A percentile compares a stretch with the other conserved stretches of the same genome.
phyloP scores from a whole-genome alignment of 2,888 invertebrate genomes.

The Bombyx huttoni region DNA sequence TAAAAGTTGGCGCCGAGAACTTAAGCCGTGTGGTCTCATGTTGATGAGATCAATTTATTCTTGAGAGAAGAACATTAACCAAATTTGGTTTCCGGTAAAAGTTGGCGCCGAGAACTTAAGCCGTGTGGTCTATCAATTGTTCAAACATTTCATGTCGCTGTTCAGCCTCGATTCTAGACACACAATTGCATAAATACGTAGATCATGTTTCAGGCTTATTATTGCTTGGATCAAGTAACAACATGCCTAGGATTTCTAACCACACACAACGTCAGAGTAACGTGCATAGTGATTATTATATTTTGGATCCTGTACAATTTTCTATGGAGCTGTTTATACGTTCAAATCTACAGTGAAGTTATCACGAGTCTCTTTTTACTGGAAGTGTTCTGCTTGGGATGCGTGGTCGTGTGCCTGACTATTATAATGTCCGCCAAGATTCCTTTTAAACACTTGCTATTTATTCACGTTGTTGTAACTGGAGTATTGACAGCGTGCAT shows the following conservation, averaged over 20 bases:
- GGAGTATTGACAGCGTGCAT: slow-evolving; percentile 27
- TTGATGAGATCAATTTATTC: no score
- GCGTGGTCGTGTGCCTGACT: slow-evolving; percentile 28
- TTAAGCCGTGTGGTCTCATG: no score
- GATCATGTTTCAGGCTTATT: slow-evolving; percentile 43
- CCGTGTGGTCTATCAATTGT: no score
- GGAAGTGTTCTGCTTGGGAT: slow-evolving; percentile 26
- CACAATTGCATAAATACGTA: no score
- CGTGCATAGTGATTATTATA: slow-evolving; percentile 19
- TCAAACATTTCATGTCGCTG: no score
- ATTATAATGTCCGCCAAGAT: slow-evolving; percentile 28
- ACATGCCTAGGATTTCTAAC: slow-evolving; percentile 39
- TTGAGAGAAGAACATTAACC: no score
- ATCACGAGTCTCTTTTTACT: slow-evolving; percentile 17
- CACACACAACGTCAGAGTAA: slow-evolving; percentile 36
- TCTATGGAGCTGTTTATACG: slow-evolving; percentile 39
- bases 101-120: no score
- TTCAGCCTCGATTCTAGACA: no score
- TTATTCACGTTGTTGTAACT: slow-evolving; percentile 31
- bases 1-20: no score
- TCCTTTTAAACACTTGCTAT: slow-evolving; percentile 28
- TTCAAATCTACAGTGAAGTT: slow-evolving; percentile 29
- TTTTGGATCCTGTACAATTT: slow-evolving; percentile 44
- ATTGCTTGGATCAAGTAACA: slow-evolving; percentile 41
- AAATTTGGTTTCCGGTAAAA: no score